Percentiles rank a stretch among this genome's conserved stretches.
Evolutionary conservation across 2,888 invertebrate species (phyloP).

Genomic region (Lasioglossum zephyrum): DNA sequence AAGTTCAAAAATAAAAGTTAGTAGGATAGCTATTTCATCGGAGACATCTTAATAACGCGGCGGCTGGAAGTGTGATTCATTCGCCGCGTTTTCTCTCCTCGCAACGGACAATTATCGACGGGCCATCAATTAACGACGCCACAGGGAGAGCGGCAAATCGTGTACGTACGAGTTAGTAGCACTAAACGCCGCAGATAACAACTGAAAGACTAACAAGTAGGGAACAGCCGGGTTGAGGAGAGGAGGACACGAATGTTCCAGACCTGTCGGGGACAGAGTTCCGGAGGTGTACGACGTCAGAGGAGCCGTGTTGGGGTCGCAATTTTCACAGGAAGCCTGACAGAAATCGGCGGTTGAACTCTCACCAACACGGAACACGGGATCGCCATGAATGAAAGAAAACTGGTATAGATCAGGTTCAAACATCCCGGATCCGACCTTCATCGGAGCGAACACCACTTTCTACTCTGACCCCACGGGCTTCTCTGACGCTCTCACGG

Average conservation of each 20-base stretch:
- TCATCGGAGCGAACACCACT: slow-evolving; percentile 81
- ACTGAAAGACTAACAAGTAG: background rate
- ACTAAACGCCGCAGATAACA: slow-evolving; percentile 20
- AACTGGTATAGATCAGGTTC: slow-evolving; percentile 77
- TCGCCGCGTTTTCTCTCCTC: slow-evolving; percentile 23
- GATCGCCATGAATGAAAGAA: slow-evolving; percentile 79
- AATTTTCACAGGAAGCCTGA: slow-evolving; percentile 15
- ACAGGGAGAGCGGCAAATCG: slow-evolving; percentile 37
- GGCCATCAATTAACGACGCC: slow-evolving; percentile 46
- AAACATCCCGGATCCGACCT: slow-evolving; percentile 83
- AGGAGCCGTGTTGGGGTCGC: background rate
- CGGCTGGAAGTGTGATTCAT: background rate
- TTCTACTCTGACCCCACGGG: slow-evolving; percentile 82
- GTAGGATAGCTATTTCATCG: background rate
- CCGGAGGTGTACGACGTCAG: background rate
- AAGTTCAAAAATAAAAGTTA: background rate
- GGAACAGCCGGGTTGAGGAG: background rate
- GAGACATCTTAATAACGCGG: background rate
- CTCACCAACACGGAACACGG: slow-evolving; percentile 38
- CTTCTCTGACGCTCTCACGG: slow-evolving; percentile 61
- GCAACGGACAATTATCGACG: slow-evolving; percentile 38
- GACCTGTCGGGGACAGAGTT: background rate
- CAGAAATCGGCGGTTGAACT: slow-evolving; percentile 22
- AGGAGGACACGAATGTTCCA: background rate
- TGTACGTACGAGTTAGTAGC: slow-evolving; percentile 33